Evolutionary conservation across 2,888 invertebrate species (phyloP), one percentile per base, ranked within the genome.

Genomic region (Tortrix viridana): DNA sequence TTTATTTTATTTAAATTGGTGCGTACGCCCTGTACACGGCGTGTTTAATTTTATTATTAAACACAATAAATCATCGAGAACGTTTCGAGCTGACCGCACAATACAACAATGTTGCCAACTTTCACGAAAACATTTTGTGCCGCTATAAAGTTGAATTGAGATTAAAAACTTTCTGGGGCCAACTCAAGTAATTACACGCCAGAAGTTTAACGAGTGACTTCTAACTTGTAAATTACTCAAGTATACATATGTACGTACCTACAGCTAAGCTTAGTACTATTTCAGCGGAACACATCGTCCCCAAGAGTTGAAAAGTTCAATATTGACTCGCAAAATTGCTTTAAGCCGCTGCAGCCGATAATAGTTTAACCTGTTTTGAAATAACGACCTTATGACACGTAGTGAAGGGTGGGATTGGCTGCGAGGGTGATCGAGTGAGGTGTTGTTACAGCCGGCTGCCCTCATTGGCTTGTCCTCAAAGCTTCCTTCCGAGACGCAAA

Each of bases 241-340:
- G 52, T 53, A 58, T 12, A 14, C 26, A 56, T 46, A 57, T 47
- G 63, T 18, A 23, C 16, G 43, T n/a, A n/a, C n/a, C n/a, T n/a
- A n/a, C n/a, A n/a, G 53, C 20, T 43, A 47, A 52, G 53, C 56
- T 41, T 22, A 22, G 53, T 63, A 20, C 85, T 83, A 84, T 84
- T 85, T 79, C 72, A 75, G 74, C 77, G 79, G 81, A 83, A 85
- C 86, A 85, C 88, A 85, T 84, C 83, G 83, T 76, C 81, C 78
- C 80, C 77, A 76, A 79, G 79, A 84, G 80, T 86, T 86, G 83
- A 84, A 85, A 88, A 88, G 82, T 86, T 83, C 84, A 89, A 90
- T 90, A 89, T 91, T 90, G 85, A 89, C 88, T 84, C 80, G 77
- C 84, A 85, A 89, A 90, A 89, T 91, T 89, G 88, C 88, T 88